A percentile compares a stretch with the other conserved stretches of the same genome.
Evolutionary conservation across 1,140 invertebrate species (phyloP).

Genomic region (Cotesia glomerata): DNA sequence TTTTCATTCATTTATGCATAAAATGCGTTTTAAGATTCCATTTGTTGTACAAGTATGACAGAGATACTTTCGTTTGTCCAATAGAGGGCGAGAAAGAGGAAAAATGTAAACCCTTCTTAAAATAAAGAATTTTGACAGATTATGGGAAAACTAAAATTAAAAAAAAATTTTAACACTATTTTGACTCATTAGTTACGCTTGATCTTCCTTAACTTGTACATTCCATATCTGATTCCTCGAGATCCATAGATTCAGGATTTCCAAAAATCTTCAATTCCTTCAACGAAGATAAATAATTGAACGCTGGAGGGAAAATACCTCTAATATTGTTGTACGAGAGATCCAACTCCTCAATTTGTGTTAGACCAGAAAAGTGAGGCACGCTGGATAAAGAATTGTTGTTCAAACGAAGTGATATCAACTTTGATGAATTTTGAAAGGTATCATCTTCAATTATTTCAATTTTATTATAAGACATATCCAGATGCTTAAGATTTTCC

Average conservation of each 20-base stretch:
- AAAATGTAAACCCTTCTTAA: too few relatives aligned
- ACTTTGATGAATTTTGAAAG: background rate
- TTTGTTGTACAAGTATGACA: too few relatives aligned
- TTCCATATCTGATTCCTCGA: background rate
- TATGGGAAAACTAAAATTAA: too few relatives aligned
- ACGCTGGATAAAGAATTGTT: background rate
- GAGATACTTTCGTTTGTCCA: too few relatives aligned
- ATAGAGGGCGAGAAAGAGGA: too few relatives aligned
- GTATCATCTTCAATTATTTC: background rate
- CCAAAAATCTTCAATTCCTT: background rate
- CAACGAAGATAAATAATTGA: background rate
- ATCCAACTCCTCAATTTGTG: background rate
- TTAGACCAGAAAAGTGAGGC: constrained; percentile 4
- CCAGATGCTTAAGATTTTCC: background rate
- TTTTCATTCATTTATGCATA: too few relatives aligned
- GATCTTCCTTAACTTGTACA: background rate
- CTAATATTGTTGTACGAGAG: background rate
- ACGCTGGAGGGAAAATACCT: background rate
- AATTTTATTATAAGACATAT: background rate
- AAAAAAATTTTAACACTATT: too few relatives aligned
- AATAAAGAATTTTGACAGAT: too few relatives aligned
- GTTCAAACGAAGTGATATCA: background rate
- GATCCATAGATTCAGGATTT: background rate
- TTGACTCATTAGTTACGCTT: too few relatives aligned
- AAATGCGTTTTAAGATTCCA: too few relatives aligned